Conservation (phyloP, 2,113 vertebrate genomes). For the Burhinus oedicnemus region DNA sequence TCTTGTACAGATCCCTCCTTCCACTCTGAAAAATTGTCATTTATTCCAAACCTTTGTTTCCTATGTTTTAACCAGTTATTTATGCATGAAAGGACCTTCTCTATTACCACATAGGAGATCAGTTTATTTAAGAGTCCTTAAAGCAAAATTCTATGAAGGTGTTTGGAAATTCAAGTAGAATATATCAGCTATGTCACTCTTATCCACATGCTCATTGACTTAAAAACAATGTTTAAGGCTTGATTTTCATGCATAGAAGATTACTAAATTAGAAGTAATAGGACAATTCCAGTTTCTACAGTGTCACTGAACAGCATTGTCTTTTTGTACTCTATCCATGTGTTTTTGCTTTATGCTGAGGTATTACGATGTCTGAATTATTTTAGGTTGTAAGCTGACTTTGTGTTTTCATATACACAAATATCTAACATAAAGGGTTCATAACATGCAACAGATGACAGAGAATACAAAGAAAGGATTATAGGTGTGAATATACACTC, state of each 20-base stretch:
- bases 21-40: not conserved
- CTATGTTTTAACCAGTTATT: not conserved
- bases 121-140: not conserved
- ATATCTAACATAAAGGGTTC: not conserved
- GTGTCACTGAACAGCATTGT: not conserved
- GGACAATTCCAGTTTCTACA: not conserved
- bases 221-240: not conserved
- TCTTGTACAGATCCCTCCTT: not conserved
- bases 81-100: not conserved
- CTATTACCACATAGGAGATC: not conserved
- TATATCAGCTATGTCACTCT: not conserved
- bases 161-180: not conserved
- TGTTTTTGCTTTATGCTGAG: not conserved
- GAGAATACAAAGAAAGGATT: not conserved
- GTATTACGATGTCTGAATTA: not conserved
- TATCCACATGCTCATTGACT: not conserved
- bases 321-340: not conserved
- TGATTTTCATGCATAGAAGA: not conserved
- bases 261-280: not conserved
- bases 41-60: not conserved
- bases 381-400: not conserved
- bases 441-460: not conserved
- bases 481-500: not conserved
- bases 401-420: not conserved
- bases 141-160: not conserved